phyloP scores from a whole-genome alignment of 2,797 vertebrate species.

The Echiichthys vipera region DNA sequence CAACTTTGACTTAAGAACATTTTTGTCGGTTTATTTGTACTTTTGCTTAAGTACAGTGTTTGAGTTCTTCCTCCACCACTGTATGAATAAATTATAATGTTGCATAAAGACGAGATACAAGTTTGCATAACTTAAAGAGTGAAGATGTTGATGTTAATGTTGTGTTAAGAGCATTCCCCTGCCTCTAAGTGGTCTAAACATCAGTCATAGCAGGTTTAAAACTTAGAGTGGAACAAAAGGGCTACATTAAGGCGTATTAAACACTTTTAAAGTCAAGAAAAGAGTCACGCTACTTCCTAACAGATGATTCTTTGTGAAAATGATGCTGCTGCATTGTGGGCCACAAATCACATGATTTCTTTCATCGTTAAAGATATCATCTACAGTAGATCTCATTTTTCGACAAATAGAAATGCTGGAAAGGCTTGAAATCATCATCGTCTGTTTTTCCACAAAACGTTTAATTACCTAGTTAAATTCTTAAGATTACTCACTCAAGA shows the following conservation, averaged over 20 bases:
- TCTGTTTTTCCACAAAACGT: neutral
- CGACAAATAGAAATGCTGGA: no score
- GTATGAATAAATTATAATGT: neutral
- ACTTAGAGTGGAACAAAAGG: neutral
- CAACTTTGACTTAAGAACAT: no score
- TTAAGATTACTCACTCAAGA: neutral
- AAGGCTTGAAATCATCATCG: neutral
- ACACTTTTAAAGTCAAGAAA: neutral
- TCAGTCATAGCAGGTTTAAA: neutral
- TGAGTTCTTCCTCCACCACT: no score
- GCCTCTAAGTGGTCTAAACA: neutral
- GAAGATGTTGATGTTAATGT: neutral
- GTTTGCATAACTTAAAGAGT: neutral
- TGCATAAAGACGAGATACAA: neutral
- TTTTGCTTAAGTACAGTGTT: no score
- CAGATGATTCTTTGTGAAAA: neutral
- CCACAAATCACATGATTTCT: no score
- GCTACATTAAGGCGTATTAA: neutral
- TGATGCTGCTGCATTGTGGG: neutral
- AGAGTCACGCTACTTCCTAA: neutral
- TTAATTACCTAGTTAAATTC: neutral
- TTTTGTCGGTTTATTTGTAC: no score
- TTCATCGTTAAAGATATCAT: neutral
- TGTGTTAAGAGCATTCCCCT: neutral
- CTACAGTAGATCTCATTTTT: no score